Percentiles rank a stretch among this genome's conserved stretches.
Conservation (phyloP, 1,140 invertebrate genomes). For the Zaprionus lachaisei region DNA sequence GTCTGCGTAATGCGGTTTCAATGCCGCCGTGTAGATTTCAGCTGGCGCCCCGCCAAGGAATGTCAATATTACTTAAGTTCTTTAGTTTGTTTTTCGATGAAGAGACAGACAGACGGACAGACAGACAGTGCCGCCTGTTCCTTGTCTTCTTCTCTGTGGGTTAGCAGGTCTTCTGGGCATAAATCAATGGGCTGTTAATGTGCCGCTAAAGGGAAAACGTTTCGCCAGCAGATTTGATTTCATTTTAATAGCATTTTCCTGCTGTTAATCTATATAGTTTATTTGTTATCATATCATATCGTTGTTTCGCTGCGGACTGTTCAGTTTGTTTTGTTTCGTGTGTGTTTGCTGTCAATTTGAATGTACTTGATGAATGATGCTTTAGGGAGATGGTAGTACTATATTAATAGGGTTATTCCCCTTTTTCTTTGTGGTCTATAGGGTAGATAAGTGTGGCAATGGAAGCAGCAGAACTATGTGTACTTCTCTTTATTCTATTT, state of each 20-base stretch:
- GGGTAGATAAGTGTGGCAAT: too few relatives aligned
- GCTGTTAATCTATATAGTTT: not conserved
- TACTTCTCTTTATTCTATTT: too few relatives aligned
- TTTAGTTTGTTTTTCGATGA: slow-evolving; percentile 12
- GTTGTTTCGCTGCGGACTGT: not conserved
- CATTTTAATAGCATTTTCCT: slow-evolving; percentile 5
- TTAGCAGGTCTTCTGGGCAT: slow-evolving; percentile 38
- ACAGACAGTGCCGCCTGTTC: slow-evolving; percentile 6
- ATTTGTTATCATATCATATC: not conserved
- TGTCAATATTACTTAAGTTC: slow-evolving; percentile 50
- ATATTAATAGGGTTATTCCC: not conserved
- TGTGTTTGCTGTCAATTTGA: not conserved
- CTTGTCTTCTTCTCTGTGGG: slow-evolving; percentile 9
- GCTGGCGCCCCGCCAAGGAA: slow-evolving; percentile 52
- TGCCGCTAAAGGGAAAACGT: not conserved
- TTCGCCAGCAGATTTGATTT: slow-evolving; percentile 6
- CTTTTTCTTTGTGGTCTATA: not conserved
- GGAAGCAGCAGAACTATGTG: too few relatives aligned
- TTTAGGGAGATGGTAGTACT: not conserved
- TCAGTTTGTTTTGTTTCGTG: not conserved
- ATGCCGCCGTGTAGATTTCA: slow-evolving; percentile 63
- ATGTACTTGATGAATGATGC: not conserved
- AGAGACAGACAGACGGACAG: not conserved
- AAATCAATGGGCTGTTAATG: slow-evolving; percentile 25
- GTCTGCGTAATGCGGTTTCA: slow-evolving; percentile 63